Percentiles rank a stretch among this genome's conserved stretches.
Evolutionary conservation across 2,888 invertebrate species (phyloP).

Genomic region (Drosophila nr. medialis): DNA sequence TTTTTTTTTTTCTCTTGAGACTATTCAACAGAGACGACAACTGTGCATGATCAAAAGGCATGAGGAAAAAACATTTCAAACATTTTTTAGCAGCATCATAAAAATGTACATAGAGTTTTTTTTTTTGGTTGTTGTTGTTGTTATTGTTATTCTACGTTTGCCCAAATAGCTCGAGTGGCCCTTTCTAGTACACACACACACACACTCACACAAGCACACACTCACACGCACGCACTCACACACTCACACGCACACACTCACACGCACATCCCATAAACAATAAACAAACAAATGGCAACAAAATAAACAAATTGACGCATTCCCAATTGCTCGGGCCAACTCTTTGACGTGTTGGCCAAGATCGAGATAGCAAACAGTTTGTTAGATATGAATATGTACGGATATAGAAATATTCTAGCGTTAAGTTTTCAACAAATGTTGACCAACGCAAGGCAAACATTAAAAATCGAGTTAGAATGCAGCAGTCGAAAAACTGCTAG

Average conservation of each 20-base stretch:
- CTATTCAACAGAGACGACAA: slow-evolving; percentile 60
- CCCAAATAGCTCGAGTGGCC: slow-evolving; percentile 54
- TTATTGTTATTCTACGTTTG: slow-evolving; percentile 58
- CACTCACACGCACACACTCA: slow-evolving; percentile 7
- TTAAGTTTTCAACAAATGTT: slow-evolving; percentile 22
- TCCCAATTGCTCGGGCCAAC: slow-evolving; percentile 44
- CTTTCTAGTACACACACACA: slow-evolving; percentile 39
- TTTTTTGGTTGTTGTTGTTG: slow-evolving; percentile 23
- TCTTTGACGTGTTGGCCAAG: slow-evolving; percentile 49
- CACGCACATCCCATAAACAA: slow-evolving; percentile 9
- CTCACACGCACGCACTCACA: background rate
- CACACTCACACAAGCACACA: too few relatives aligned
- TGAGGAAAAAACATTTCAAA: slow-evolving; percentile 27
- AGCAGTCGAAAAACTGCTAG: background rate
- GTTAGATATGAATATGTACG: slow-evolving; percentile 5
- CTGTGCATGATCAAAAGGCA: slow-evolving; percentile 59
- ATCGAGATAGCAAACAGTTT: slow-evolving; percentile 20
- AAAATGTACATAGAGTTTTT: slow-evolving; percentile 54
- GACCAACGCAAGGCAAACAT: slow-evolving; percentile 39
- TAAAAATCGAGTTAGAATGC: background rate
- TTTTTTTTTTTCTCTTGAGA: slow-evolving; percentile 14
- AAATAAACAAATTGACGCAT: slow-evolving; percentile 60
- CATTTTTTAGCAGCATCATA: slow-evolving; percentile 69
- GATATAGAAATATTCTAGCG: slow-evolving; percentile 27
- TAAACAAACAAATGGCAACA: slow-evolving; percentile 69